Evolutionary conservation across 2,797 vertebrate genomes (phyloP).

Genomic region (Kryptopterus vitreolus): DNA sequence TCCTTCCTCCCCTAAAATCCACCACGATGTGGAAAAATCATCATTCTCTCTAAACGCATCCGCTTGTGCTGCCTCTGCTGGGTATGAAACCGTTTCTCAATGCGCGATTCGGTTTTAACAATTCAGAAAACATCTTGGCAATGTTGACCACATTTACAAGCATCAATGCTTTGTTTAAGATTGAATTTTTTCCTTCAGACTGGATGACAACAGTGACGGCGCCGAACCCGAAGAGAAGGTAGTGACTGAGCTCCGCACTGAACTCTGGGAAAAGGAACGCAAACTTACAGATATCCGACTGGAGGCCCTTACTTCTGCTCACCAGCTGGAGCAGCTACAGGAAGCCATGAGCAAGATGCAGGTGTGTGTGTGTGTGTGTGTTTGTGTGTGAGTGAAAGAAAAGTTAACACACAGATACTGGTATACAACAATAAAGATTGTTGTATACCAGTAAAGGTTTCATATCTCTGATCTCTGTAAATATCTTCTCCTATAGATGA

Average conservation of each 20-base stretch:
- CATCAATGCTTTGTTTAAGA: not conserved
- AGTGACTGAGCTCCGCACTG: slow-evolving; percentile 87
- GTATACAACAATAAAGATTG: not conserved
- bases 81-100: slow-evolving; percentile 61
- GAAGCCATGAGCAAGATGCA: slow-evolving; percentile 98
- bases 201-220: slow-evolving; percentile 72
- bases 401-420: not conserved
- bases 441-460: not conserved
- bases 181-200: slow-evolving; percentile 62
- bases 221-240: slow-evolving; percentile 83
- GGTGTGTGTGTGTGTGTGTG: slow-evolving; percentile 77
- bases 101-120: not conserved
- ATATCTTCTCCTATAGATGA: slow-evolving; percentile 71
- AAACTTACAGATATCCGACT: slow-evolving; percentile 96
- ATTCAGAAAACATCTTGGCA: not conserved
- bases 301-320: slow-evolving; percentile 93
- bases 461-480: not conserved
- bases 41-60: slow-evolving; percentile 75
- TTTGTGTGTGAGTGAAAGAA: too few species aligned
- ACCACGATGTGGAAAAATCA: slow-evolving; percentile 72
- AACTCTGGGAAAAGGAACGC: slow-evolving; percentile 97
- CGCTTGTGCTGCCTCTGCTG: slow-evolving; percentile 75
- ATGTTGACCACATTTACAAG: not conserved
- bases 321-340: slow-evolving; percentile 94
- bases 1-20: slow-evolving; percentile 92